Conservation (phyloP, 2,888 invertebrate genomes). For the Limenitis arthemis region DNA sequence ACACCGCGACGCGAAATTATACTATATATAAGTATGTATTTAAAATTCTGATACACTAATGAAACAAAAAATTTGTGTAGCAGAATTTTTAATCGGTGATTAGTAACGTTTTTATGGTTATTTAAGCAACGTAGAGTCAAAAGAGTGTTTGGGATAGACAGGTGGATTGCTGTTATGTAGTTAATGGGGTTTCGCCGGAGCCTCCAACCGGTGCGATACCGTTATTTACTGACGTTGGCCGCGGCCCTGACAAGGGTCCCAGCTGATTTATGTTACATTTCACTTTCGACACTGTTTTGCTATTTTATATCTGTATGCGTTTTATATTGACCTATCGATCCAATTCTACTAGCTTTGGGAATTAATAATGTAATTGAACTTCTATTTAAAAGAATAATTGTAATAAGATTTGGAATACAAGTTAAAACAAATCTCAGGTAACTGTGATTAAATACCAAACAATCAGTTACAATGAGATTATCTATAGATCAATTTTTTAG, state of each 20-base stretch:
- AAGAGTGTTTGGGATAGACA: constrained; percentile 11
- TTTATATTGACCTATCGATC: constrained; percentile 10
- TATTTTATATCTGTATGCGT: constrained; percentile 30
- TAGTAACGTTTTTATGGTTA: constrained; percentile 20
- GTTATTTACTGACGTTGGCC: constrained; percentile 46
- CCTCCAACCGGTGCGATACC: constrained; percentile 40
- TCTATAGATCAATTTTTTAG: too few species aligned
- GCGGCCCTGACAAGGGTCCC: constrained; percentile 52
- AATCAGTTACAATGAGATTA: too few species aligned
- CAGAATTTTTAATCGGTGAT: too few species aligned
- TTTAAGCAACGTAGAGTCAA: constrained; percentile 19
- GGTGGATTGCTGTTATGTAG: constrained; percentile 20
- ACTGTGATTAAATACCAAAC: too few species aligned
- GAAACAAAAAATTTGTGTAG: too few species aligned
- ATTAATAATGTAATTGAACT: neutral
- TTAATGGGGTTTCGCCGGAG: constrained; percentile 37
- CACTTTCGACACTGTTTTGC: constrained; percentile 49
- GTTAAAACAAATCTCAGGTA: too few species aligned
- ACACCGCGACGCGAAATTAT: too few species aligned
- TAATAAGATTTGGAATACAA: too few species aligned
- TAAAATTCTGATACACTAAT: too few species aligned
- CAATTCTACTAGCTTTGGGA: neutral
- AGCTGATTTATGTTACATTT: constrained; percentile 62
- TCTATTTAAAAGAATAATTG: too few species aligned
- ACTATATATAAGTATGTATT: too few species aligned